These are phyloP conservation scores for Apeira syringaria DNA, from an alignment of 2,888 invertebrate genomes.

Conservation along the genomic window DNA sequence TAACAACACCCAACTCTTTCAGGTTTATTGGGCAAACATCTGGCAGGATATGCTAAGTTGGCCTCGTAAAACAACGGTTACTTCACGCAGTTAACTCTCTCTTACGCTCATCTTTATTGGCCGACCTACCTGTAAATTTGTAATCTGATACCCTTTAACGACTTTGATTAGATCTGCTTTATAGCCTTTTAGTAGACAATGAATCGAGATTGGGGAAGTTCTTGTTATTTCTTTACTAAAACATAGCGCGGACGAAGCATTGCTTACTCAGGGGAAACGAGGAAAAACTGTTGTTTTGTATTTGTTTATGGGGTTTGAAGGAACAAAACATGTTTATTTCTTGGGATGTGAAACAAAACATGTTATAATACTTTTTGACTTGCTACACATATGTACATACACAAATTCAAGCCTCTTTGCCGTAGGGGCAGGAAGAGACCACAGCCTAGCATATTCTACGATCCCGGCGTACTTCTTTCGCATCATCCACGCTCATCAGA, in stretches of 20 bases:
- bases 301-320: slow-evolving; percentile 24
- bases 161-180: slow-evolving; percentile 60
- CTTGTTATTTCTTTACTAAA: slow-evolving; percentile 26
- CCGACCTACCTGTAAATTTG: slow-evolving; percentile 72
- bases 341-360: slow-evolving; percentile 10
- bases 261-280: slow-evolving; percentile 20
- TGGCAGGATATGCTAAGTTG: slow-evolving; percentile 76
- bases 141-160: slow-evolving; percentile 63
- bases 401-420: too few relatives aligned
- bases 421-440: too few relatives aligned
- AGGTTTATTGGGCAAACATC: slow-evolving; percentile 74
- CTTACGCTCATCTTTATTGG: slow-evolving; percentile 73
- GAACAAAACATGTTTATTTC: slow-evolving; percentile 22
- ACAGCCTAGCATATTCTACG: too few relatives aligned
- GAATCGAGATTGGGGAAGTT: slow-evolving; percentile 34
- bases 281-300: slow-evolving; percentile 20
- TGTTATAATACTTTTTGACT: too few relatives aligned
- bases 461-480: too few relatives aligned
- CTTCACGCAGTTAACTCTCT: slow-evolving; percentile 72
- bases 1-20: slow-evolving; percentile 58
- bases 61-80: slow-evolving; percentile 68
- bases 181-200: slow-evolving; percentile 48
- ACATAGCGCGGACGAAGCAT: slow-evolving; percentile 16
- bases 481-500: too few relatives aligned
- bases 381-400: too few relatives aligned